A percentile compares a stretch with the other conserved stretches of the same genome.
Evolutionary conservation across 1,140 invertebrate genomes (phyloP).

Genomic region (Anthonomus grandis): DNA sequence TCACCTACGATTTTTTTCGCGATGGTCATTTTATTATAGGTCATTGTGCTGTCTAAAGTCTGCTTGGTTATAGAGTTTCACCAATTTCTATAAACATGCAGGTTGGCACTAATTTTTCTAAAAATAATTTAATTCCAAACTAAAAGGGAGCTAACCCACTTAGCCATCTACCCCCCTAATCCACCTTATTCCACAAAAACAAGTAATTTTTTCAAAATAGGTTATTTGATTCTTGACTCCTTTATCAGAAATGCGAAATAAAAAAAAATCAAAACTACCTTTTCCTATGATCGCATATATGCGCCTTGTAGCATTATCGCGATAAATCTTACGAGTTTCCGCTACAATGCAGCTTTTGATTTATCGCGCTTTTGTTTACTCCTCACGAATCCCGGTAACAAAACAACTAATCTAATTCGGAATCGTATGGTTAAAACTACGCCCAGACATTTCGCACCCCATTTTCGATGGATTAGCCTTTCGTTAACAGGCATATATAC

Average conservation of each 20-base stretch:
- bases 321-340: slow-evolving; percentile 11
- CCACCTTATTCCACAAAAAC: not conserved
- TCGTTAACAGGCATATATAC: too few relatives aligned
- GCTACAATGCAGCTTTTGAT: slow-evolving; percentile 17
- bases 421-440: slow-evolving; percentile 13
- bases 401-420: slow-evolving; percentile 20
- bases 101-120: too few relatives aligned
- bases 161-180: too few relatives aligned
- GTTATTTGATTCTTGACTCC: not conserved
- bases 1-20: too few relatives aligned
- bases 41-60: too few relatives aligned
- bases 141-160: not conserved
- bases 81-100: too few relatives aligned
- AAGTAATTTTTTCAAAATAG: not conserved
- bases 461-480: slow-evolving; percentile 8
- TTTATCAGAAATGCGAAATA: not conserved
- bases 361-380: slow-evolving; percentile 13
- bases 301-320: not conserved
- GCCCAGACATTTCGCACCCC: slow-evolving; percentile 13
- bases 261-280: not conserved
- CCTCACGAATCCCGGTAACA: slow-evolving; percentile 14
- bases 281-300: not conserved
- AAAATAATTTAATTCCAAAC: not conserved
- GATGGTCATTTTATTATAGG: too few relatives aligned
- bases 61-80: too few relatives aligned